Base-by-base conservation (phyloP, 2,113 vertebrate species). In the Echinops telfairi region DNA sequence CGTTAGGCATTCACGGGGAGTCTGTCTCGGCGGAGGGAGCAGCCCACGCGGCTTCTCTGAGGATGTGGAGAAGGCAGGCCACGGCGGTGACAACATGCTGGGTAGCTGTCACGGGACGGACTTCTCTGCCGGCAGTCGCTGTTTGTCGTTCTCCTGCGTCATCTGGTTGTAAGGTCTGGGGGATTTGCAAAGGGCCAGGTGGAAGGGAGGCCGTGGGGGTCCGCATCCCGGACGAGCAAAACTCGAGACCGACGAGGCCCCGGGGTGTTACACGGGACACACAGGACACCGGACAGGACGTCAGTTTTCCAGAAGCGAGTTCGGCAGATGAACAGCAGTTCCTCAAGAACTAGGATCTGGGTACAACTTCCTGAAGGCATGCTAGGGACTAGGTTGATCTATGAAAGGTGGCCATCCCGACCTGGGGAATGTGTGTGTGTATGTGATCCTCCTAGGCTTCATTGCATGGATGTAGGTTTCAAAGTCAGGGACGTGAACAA, bases 351-450 rank as follows among this genome's bases (percentile, higher is more conserved):
- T 92, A 66, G 96, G 95, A 92, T 94, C 92, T 40, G 82, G 40
- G 93, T 47, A 76, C 81, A 38, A 79, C 95, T 97, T 93, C 89
- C 92, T 83, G 93, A 96, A 11, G 22, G 92, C 97, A 97, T 86
- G 47, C 94, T 95, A 94, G 93, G 95, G 96, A 97, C 97, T 53
- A 95, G 88, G 83, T 12, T 86, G 14, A 86, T 81, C 88, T 75
- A 68, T 31, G 43, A 84, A 93, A 86, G 64, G 95, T 94, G 66
- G 93, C 79, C 94, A 89, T 87, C 96, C 89, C 58, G 71, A 93
- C n/a, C n/a, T n/a, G n/a, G n/a, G n/a, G n/a, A n/a, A n/a, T n/a
- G n/a, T n/a, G n/a, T n/a, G n/a, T 95, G 95, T 96, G 62, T 85
- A 16, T 64, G 75, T 80, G 76, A 94, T 93, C 97, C 96, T 95